Base-by-base conservation (phyloP, 2,888 invertebrate genomes). In the Helobdella robusta region DNA sequence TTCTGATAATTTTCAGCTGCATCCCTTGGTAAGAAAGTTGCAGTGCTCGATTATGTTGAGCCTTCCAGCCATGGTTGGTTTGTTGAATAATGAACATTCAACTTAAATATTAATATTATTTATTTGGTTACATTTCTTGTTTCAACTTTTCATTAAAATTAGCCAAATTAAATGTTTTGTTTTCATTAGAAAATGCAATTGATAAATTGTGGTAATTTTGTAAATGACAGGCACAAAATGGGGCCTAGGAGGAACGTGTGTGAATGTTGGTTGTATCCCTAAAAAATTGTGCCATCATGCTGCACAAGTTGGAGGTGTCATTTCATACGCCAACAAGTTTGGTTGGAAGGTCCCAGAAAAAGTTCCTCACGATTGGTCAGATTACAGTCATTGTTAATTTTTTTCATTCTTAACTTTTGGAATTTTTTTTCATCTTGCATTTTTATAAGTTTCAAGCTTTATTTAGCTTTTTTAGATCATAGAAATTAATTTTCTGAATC, bases 281-380 rank as follows among this genome's bases (percentile, higher is more conserved):
- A 97, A 97, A 80, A 97, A 97, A 79, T 82, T 97, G 68, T 93
- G 97, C 92, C 97, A 95, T 78, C 90, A 92, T 77, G 93, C 93
- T 56, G 88, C 94, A 0, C 79, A 93, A 46, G 81, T 93, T 8
- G 93, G 94, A 70, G 89, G 89, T 81, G 68, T 73, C 54, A 83
- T 93, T 70, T 85, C 88, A 75, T 91, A 82, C 73, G 78, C 82
- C 0, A 74, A 74, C 70, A 71, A 73, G 25, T 82, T 75, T 74
- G 83, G 83, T 0, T 79, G 78, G 78, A 70, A 74, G n/a, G 67
- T 76, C 46, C 74, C 74, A 61, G 73, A 74, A 25, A 69, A 70
- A 34, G 34, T 63, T 5, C 52, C 34, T 2, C 60, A 68, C 44
- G 46, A 66, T 36, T 71, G 73, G 77, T 76, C 68, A 70, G 73